Conservation (phyloP, 2,113 vertebrate genomes). For the Hassar affinis region DNA sequence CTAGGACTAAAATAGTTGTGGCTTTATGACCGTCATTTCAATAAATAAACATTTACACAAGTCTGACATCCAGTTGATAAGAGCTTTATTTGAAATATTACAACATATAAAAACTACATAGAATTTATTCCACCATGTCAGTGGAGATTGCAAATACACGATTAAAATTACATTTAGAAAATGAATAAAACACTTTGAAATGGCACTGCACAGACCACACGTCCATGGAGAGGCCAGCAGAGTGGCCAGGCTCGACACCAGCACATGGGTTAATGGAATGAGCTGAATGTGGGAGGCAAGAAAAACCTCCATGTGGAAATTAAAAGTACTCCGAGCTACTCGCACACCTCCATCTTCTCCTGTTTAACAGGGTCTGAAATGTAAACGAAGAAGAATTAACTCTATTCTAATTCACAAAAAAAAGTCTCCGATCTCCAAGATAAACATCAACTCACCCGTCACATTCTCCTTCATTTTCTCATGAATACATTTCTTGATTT, state of each 20-base stretch:
- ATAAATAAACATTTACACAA: not conserved
- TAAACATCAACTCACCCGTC: constrained; percentile 66
- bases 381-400: not conserved
- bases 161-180: constrained; percentile 82
- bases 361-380: constrained; percentile 70
- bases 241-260: constrained; percentile 54
- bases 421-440: rapidly evolving
- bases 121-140: constrained; percentile 77
- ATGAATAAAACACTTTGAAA: constrained; percentile 58
- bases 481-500: constrained; percentile 81
- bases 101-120: constrained; percentile 98
- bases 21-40: no score
- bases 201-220: constrained; percentile 75
- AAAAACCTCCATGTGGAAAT: not conserved
- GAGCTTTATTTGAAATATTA: constrained; percentile 98
- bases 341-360: constrained; percentile 74
- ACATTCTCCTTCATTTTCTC: constrained; percentile 75
- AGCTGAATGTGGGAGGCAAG: not conserved
- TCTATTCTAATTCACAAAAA: not conserved
- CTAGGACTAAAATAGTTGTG: not conserved
- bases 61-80: constrained; percentile 64
- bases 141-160: constrained; percentile 74
- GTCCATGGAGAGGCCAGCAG: constrained; percentile 60
- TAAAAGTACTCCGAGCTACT: constrained; percentile 59
- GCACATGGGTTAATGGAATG: constrained; percentile 53